Conservation (phyloP, 2,113 vertebrate genomes). For the Guaruba guarouba region DNA sequence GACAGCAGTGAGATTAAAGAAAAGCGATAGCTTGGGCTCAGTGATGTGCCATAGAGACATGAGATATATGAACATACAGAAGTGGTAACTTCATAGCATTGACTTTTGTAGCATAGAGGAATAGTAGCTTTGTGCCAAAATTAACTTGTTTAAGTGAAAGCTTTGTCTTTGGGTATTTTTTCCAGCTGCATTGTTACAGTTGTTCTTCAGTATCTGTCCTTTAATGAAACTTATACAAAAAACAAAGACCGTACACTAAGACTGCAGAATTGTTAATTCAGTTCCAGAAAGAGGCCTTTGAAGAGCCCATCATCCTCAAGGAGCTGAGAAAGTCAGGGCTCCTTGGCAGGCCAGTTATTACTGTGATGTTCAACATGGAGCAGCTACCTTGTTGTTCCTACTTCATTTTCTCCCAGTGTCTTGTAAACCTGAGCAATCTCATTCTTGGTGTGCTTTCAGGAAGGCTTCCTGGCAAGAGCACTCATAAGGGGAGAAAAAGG, state of each 20-base stretch:
- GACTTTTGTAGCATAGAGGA: neutral
- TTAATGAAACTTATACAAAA: neutral
- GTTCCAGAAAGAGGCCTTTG: neutral
- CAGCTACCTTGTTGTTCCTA: neutral
- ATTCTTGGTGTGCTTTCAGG: conserved; percentile 1
- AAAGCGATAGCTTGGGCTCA: neutral
- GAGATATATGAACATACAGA: neutral
- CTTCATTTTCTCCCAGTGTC: neutral
- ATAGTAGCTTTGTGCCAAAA: neutral
- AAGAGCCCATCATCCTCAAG: neutral
- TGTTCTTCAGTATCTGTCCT: neutral
- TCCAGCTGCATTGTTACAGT: neutral
- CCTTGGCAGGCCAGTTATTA: neutral
- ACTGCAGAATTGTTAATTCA: neutral
- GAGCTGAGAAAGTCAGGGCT: neutral
- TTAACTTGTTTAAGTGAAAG: neutral
- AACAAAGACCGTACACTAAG: neutral
- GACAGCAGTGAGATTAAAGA: neutral
- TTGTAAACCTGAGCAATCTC: neutral
- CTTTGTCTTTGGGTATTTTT: neutral
- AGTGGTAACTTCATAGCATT: neutral
- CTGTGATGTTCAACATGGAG: rapidly evolving
- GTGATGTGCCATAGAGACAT: neutral
- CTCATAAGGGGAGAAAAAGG: neutral
- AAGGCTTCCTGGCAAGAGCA: neutral